Conservation (phyloP, 53 echinoderm and acorn worm species). For the Antedon mediterranea region DNA sequence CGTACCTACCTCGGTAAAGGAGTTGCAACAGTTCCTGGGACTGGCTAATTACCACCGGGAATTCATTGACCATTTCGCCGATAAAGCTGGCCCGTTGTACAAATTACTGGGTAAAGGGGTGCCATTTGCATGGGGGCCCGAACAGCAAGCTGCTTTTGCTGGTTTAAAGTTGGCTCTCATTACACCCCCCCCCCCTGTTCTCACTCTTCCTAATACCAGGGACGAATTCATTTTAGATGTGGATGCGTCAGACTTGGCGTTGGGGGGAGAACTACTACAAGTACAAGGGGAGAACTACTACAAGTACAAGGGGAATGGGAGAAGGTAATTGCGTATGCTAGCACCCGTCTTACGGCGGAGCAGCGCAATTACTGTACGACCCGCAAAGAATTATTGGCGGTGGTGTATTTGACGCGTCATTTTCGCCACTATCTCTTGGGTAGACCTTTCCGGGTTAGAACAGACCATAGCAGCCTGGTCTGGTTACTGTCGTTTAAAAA, state of each 20-base stretch:
- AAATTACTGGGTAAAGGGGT: constrained; percentile 14
- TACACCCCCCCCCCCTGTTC: not conserved
- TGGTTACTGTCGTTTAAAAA: constrained; percentile 37
- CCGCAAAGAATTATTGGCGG: too few relatives aligned
- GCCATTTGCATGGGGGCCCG: constrained; percentile 2
- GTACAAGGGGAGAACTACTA: too few relatives aligned
- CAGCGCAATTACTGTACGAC: too few relatives aligned
- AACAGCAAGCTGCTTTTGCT: constrained; percentile 12
- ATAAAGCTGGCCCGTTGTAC: constrained; percentile 11
- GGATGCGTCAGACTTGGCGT: too few relatives aligned
- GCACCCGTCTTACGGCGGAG: constrained; percentile 13
- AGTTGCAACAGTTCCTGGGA: constrained; percentile 22
- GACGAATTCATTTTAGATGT: too few relatives aligned
- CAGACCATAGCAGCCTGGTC: too few relatives aligned
- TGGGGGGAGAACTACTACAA: too few relatives aligned
- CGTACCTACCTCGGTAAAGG: constrained; percentile 1
- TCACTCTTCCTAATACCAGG: constrained; percentile 3
- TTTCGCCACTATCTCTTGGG: too few relatives aligned
- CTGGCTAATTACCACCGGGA: constrained; percentile 34
- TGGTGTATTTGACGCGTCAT: constrained; percentile 22
- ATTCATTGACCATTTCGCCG: constrained; percentile 20
- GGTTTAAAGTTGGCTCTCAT: not conserved
- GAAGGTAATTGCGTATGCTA: too few relatives aligned
- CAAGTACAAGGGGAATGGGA: constrained; percentile 3
- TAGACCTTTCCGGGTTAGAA: too few relatives aligned